These are phyloP conservation scores for Trachymyrmex septentrionalis DNA, from an alignment of 1,140 invertebrate genomes.

Conservation along the genomic window DNA sequence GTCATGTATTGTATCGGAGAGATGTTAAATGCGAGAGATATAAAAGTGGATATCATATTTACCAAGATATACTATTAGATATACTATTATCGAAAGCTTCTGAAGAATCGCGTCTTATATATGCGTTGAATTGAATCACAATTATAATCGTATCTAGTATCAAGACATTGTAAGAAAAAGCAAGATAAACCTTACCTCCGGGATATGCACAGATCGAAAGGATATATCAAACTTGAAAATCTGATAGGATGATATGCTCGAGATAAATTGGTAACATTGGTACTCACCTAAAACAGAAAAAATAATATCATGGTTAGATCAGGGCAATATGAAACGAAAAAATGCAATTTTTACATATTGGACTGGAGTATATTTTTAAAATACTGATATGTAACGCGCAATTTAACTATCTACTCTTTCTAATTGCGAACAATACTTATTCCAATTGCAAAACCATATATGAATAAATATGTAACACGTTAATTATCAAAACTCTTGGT, in stretches of 20 bases:
- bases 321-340: not conserved
- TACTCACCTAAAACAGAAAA: slow-evolving; percentile 74
- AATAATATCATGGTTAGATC: slow-evolving; percentile 37
- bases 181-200: slow-evolving; percentile 51
- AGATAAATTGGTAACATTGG: not conserved
- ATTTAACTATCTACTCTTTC: not conserved
- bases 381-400: not conserved
- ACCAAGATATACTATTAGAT: slow-evolving; percentile 21
- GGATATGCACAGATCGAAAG: slow-evolving; percentile 8
- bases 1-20: slow-evolving; percentile 40
- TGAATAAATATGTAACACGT: slow-evolving; percentile 21
- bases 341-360: not conserved
- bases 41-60: slow-evolving; percentile 56
- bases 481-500: slow-evolving; percentile 9
- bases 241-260: not conserved
- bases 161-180: slow-evolving; percentile 37
- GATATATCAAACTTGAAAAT: slow-evolving; percentile 8
- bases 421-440: not conserved
- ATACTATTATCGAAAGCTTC: no score
- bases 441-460: not conserved
- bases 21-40: slow-evolving; percentile 35
- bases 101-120: not conserved
- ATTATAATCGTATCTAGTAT: slow-evolving; percentile 1
- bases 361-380: no score
- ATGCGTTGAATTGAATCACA: slow-evolving; percentile 15